Conservation (phyloP, 1,140 invertebrate genomes). For the Zaprionus kolodkinae region DNA sequence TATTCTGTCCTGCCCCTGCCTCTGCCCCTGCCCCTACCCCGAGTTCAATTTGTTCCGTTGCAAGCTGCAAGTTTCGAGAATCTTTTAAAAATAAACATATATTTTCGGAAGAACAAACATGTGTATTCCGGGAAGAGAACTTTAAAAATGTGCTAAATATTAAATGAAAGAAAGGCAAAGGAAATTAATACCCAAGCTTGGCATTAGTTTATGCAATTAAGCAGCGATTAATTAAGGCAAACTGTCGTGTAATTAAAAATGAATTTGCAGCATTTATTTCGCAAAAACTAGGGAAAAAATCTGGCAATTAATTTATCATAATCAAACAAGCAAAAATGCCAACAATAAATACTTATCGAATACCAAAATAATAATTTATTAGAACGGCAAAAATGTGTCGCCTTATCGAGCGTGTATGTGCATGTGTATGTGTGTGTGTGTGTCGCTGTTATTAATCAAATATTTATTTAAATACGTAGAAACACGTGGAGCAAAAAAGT, state of each 20-base stretch:
- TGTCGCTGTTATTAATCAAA: constrained; percentile 67
- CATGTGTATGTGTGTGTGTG: constrained; percentile 12
- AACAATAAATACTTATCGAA: constrained; percentile 72
- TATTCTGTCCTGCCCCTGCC: background rate
- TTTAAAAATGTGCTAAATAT: background rate
- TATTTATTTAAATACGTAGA: constrained; percentile 75
- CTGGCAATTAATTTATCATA: constrained; percentile 67
- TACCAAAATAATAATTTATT: constrained; percentile 60
- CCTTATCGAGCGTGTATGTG: constrained; percentile 39
- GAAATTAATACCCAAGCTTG: background rate
- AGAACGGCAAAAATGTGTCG: constrained; percentile 51
- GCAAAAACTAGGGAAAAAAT: constrained; percentile 4
- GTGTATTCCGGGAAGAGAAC: background rate
- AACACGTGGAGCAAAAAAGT: constrained; percentile 2
- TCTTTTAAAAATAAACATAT: constrained; percentile 11
- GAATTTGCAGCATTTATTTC: constrained; percentile 2
- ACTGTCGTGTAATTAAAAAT: constrained; percentile 12
- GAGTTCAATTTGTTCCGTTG: constrained; percentile 19
- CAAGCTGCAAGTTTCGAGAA: background rate
- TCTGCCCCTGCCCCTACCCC: background rate
- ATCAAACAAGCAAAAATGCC: constrained; percentile 66
- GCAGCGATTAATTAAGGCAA: background rate
- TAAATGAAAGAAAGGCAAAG: background rate
- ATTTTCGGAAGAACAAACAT: background rate
- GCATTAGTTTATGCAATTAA: background rate